Evolutionary conservation across 2,797 vertebrate species (phyloP).

Genomic region (Siniperca undulata): DNA sequence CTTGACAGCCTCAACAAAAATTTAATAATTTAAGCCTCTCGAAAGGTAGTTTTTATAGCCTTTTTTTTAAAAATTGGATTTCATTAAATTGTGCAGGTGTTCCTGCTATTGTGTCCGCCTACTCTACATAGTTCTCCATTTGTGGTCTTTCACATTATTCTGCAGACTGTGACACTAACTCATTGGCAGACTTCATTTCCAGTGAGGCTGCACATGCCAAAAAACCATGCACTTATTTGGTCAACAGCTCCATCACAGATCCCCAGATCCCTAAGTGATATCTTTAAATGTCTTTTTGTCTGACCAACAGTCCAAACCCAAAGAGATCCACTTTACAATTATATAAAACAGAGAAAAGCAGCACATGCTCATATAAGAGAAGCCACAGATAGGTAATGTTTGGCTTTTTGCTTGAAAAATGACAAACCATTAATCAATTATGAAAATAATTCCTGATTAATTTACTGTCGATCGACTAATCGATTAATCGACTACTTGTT

Average conservation of each 20-base stretch:
- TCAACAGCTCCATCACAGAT: not conserved
- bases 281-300: too few relatives aligned
- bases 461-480: not conserved
- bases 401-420: not conserved
- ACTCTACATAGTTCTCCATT: not conserved
- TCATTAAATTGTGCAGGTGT: conserved; percentile 16
- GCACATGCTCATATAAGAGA: not conserved
- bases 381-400: not conserved
- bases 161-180: not conserved
- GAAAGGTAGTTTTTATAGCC: conserved; percentile 14
- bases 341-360: not conserved
- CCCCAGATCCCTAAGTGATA: not conserved
- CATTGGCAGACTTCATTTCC: not conserved
- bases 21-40: not conserved
- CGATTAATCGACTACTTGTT: not conserved
- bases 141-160: not conserved
- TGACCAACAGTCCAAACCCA: not conserved
- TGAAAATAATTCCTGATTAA: not conserved
- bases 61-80: not conserved
- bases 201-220: not conserved
- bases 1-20: conserved; percentile 4
- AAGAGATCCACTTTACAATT: not conserved
- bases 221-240: not conserved
- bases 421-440: not conserved
- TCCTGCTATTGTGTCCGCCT: not conserved